Evolutionary conservation across 1,140 invertebrate genomes (phyloP), one percentile per base, ranked within the genome.

Genomic region (Pseudoatta argentina): DNA sequence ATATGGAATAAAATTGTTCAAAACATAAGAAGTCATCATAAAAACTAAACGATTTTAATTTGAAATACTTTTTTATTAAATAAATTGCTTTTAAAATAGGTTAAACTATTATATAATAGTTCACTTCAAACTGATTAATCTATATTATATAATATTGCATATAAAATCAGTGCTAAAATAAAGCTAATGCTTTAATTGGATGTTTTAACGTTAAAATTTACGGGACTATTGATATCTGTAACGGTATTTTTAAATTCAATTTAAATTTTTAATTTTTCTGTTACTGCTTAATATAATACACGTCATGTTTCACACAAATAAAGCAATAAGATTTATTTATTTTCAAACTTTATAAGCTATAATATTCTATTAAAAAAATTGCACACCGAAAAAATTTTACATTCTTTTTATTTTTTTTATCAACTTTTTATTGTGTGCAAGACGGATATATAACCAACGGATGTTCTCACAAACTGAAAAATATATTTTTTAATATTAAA

Each of bases 391-490:
- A 18, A 39, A 21, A 64, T 44, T 16, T 48, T 44, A 72, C 2
- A 27, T 27, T 71, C 7, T 51, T 72, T 2, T 48, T 4, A 8
- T 7, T 44, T 44, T 67, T 44, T n/a, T 4, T 30, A 18, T 48
- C n/a, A 69, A 48, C 66, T 69, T 48, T 14, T 79, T 8, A 48
- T 34, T 3, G 77, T 66, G 3, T 67, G 48, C 14, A 79, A 55
- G 18, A 79, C 48, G 12, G 77, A 79, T 69, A 79, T 79, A 34
- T 79, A 79, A 39, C 77, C 63, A 34, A 30, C 48, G 8, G 77
- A 79, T 12, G 77, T 69, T 79, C 44, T 79, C 21, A 79, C 2
- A 10, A 79, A 53, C 76, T 79, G 14, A 67, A 79, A 79, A 53
- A 27, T 0, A 67, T 66, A 66, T 39, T 21, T 21, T 27, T 39